Percentiles rank a stretch among this genome's conserved stretches.
These are phyloP conservation scores for Onthophagus taurus DNA, from an alignment of 1,140 invertebrate genomes.

Conservation along the genomic window DNA sequence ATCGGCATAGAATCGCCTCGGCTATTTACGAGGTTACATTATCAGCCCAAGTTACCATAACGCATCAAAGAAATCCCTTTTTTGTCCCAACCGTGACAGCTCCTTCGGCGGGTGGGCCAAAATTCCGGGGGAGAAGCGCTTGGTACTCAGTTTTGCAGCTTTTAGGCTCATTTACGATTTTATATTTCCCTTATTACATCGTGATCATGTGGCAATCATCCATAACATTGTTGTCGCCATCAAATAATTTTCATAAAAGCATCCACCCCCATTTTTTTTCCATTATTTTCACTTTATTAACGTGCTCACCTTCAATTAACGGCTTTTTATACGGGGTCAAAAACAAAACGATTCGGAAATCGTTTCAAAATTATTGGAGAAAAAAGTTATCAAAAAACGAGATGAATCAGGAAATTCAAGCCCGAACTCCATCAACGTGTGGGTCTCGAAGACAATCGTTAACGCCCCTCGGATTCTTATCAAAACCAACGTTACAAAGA, in stretches of 20 bases:
- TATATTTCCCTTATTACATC: constrained; percentile 65
- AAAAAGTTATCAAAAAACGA: constrained; percentile 71
- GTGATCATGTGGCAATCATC: constrained; percentile 59
- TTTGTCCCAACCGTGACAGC: constrained; percentile 50
- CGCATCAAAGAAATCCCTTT: constrained; percentile 68
- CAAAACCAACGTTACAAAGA: constrained; percentile 49
- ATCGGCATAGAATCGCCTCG: constrained; percentile 71
- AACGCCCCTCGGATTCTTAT: constrained; percentile 52
- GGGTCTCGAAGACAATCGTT: constrained; percentile 63
- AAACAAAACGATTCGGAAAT: constrained; percentile 57
- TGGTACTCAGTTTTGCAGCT: constrained; percentile 61
- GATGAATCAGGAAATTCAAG: constrained; percentile 67
- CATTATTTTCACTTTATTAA: constrained; percentile 51
- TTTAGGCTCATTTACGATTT: constrained; percentile 57
- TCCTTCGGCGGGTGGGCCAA: constrained; percentile 44
- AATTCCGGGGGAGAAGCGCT: constrained; percentile 53
- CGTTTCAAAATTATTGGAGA: constrained; percentile 69
- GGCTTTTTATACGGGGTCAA: constrained; percentile 68
- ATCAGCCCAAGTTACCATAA: constrained; percentile 74
- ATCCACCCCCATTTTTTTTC: constrained; percentile 46
- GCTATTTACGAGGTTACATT: constrained; percentile 77
- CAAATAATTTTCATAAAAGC: constrained; percentile 11
- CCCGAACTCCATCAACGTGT: constrained; percentile 63
- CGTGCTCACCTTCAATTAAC: constrained; percentile 61
- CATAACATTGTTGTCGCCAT: constrained; percentile 18